Evolutionary conservation across 2,113 vertebrate genomes (phyloP).

Genomic region (Dasyornis broadbenti): DNA sequence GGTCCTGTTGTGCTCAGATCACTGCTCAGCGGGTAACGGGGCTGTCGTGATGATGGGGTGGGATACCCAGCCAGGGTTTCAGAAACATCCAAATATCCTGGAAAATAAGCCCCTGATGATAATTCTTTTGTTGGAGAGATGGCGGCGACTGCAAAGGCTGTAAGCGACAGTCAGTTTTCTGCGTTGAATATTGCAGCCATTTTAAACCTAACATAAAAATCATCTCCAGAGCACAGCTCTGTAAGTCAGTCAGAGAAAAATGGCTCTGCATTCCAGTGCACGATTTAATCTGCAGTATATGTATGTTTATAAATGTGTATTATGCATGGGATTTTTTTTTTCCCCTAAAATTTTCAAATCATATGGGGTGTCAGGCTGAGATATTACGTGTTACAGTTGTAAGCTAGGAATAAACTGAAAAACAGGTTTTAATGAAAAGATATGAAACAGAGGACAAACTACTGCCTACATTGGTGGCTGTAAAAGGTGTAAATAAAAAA

Average conservation of each 20-base stretch:
- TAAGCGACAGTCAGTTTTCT: background rate
- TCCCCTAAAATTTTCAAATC: background rate
- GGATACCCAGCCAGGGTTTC: background rate
- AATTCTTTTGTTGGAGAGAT: background rate
- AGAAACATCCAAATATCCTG: background rate
- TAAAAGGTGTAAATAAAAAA: background rate
- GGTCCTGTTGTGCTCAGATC: background rate
- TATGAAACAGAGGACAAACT: background rate
- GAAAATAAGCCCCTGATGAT: background rate
- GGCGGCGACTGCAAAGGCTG: background rate
- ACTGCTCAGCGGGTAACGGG: background rate
- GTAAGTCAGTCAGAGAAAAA: background rate
- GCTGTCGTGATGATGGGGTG: background rate
- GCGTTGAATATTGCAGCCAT: background rate
- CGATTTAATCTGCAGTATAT: background rate
- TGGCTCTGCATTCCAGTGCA: background rate
- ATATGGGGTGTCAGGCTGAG: background rate
- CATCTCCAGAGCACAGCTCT: background rate
- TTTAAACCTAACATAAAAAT: background rate
- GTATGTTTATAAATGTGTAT: background rate
- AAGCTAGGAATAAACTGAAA: background rate
- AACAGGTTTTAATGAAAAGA: slow-evolving; percentile 13
- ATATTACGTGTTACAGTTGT: background rate
- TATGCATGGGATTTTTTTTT: background rate
- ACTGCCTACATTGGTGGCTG: background rate